Base-by-base conservation (phyloP, 2,888 invertebrate genomes). In the Platycheirus albimanus region DNA sequence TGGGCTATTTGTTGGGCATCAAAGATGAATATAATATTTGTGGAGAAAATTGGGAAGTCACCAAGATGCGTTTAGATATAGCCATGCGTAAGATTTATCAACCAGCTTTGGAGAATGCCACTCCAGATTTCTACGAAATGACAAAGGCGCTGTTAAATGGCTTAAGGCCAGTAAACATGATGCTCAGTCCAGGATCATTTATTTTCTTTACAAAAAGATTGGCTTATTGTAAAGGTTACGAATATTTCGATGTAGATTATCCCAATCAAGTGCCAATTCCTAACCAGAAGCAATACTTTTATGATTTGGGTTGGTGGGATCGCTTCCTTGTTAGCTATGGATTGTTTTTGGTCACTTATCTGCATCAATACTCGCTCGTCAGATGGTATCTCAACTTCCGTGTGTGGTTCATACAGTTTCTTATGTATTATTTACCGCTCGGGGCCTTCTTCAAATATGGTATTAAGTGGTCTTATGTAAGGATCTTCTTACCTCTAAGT, bases 1-100 rank as follows among this genome's bases (percentile, higher is more conserved):
- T 98, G 51, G 97, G 97, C 0, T 92, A 94, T 87, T 91, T 96
- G 88, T 92, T 98, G 84, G 98, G 98, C 2, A 93, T 98, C 77
- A 93, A 96, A 85, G 96, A 98, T 86, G 94, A 95, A 86, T 96
- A 94, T 89, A 96, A 96, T 88, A 91, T 96, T 2, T 95, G 95
- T 87, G 92, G 93, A 2, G 92, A 92, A 1, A 93, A 93, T 5
- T 91, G 93, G 58, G 92, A 92, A 0, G 94, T 95, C 87, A 94
- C 95, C 0, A 92, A 91, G 19, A 85, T 87, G 43, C 89, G 91
- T 8, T 75, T 93, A 0, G 91, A 92, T 17, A 87, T 92, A 38
- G 88, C 95, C 0, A 90, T 93, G 63, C 92, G 93, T 0, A 91
- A 93, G 1, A 92, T 95, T 0, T 94, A 93, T 87, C 91, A 92